phyloP scores from a whole-genome alignment of 2,113 vertebrate genomes.

The Tauraco erythrolophus region DNA sequence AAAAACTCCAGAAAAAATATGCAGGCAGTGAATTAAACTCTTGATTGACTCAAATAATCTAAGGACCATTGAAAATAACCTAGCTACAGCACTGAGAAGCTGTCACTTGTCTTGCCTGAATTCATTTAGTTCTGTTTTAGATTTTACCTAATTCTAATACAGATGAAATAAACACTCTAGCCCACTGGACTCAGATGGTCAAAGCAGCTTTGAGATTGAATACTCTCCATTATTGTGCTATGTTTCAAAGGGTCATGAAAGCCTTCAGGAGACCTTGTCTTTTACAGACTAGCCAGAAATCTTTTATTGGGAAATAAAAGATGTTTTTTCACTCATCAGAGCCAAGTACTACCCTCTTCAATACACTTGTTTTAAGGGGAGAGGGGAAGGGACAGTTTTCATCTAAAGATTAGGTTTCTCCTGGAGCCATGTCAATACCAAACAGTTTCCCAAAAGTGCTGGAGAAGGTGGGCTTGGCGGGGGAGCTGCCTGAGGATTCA shows the following conservation, averaged over 20 bases:
- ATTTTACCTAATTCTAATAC: constrained; percentile 10
- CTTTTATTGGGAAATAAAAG: constrained; percentile 59
- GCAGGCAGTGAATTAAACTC: neutral
- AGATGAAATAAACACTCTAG: constrained; percentile 31
- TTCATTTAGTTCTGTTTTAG: neutral
- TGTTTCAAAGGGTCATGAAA: constrained; percentile 10
- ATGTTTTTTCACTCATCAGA: constrained; percentile 38
- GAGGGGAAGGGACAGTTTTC: neutral
- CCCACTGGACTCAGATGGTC: neutral
- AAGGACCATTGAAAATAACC: constrained; percentile 8
- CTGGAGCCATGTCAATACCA: constrained; percentile 15
- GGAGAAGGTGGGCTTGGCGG: neutral
- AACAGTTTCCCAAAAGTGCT: constrained; percentile 13
- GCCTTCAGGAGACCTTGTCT: constrained; percentile 7
- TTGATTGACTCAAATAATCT: neutral
- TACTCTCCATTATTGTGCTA: constrained; percentile 4
- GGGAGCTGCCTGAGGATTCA: neutral
- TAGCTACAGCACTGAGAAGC: neutral
- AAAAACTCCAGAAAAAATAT: neutral
- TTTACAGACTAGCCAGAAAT: constrained; percentile 45
- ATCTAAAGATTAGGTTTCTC: neutral
- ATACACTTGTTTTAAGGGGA: neutral
- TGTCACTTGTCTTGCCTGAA: constrained; percentile 20
- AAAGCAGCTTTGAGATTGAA: constrained; percentile 54
- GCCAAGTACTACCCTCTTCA: constrained; percentile 59